phyloP scores from a whole-genome alignment of 1,140 invertebrate species.

The Drosophila grimshawi region DNA sequence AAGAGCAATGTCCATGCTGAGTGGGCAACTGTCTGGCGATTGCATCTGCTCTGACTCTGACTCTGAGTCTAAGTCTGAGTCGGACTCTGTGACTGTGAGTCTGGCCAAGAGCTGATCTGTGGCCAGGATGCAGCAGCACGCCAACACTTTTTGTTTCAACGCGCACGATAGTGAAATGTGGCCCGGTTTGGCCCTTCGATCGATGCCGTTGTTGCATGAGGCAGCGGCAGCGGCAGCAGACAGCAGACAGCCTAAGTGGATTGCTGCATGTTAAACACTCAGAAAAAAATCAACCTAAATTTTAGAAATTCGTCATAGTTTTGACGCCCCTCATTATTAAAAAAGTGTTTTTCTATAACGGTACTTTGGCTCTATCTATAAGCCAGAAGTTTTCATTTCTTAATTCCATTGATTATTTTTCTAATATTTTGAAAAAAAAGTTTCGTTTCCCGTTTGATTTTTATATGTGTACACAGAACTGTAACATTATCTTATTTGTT shows the following conservation, averaged over 20 bases:
- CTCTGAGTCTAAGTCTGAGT: constrained; percentile 4
- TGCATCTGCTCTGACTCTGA: constrained; percentile 49
- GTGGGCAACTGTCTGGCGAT: constrained; percentile 66
- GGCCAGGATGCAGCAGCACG: constrained; percentile 63
- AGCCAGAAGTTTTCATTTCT: too few species aligned
- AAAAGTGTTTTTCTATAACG: too few species aligned
- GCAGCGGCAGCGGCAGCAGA: constrained; percentile 36
- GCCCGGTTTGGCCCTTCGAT: constrained; percentile 43
- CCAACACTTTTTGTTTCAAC: constrained; percentile 75
- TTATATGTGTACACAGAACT: too few species aligned
- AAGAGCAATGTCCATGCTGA: constrained; percentile 53
- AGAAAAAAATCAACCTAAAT: background rate
- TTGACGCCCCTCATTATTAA: too few species aligned
- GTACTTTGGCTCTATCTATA: too few species aligned
- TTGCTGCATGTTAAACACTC: constrained; percentile 20
- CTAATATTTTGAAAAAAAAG: too few species aligned
- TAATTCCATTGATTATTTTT: too few species aligned
- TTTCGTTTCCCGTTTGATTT: too few species aligned
- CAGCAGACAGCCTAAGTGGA: constrained; percentile 69
- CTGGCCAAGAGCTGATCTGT: constrained; percentile 27
- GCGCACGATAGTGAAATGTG: constrained; percentile 71
- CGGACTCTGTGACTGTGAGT: constrained; percentile 11
- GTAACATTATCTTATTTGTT: too few species aligned
- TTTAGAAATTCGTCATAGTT: background rate
- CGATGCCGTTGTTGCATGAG: constrained; percentile 17